Base-by-base conservation (phyloP, 2,113 vertebrate genomes). In the Melanerpes formicivorus region DNA sequence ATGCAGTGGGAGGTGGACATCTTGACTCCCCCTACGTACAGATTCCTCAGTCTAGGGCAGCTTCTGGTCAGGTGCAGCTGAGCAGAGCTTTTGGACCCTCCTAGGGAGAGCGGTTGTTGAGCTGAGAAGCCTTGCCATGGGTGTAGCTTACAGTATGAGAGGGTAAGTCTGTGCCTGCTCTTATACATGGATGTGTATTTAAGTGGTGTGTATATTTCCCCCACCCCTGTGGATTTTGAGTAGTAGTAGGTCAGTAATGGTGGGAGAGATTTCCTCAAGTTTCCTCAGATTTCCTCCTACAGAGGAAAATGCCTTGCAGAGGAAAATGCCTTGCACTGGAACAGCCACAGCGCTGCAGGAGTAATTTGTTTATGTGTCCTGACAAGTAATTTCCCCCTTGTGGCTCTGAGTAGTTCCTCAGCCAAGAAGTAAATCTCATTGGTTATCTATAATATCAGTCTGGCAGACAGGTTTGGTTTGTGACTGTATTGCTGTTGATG, bases 81-180 rank as follows among this genome's bases (percentile, higher is more conserved):
- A 63, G 90, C 77, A 76, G 66, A 79, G 21, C n/a, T 83, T 88
- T 74, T 84, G 70, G 66, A 62, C 40, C 16, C 26, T 4, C 65
- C 29, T 5, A 81, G 65, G 79, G 86, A 54, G 67, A 30, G 22
- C 66, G 52, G 48, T 48, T 87, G 2, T 66, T 77, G 34, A 55
- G 40, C 55, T 87, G 84, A 55, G 59, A 76, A 70, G 42, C 67
- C 58, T 87, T 80, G 56, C 87, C 93, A 98, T 98, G 98, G 98
- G 98, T 93, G 62, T 96, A 71, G 96, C 96, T 84, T 98, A 98
- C 95, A 98, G 98, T 52, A 91, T 97, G 77, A 97, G 96, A 97
- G 97, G 97, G 98, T 98, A 97, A 98, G 98, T 98, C 92, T 74
- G 25, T 88, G 55, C 6, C 0, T 46, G 50, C 46, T 93, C 30